Evolutionary conservation across 1,140 invertebrate genomes (phyloP).

Genomic region (Acromyrmex heyeri): DNA sequence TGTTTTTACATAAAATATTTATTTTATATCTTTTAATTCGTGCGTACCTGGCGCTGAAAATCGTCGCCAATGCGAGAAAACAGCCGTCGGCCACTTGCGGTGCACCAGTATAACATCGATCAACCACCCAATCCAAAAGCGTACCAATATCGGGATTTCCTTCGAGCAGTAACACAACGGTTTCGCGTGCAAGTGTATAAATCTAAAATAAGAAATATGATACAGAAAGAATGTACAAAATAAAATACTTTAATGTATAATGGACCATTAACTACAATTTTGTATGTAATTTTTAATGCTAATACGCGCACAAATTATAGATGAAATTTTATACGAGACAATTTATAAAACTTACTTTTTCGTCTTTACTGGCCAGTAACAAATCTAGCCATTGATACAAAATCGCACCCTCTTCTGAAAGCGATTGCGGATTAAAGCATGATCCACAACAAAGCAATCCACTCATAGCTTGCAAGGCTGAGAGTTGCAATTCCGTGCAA

Average conservation of each 20-base stretch:
- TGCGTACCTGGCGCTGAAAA: constrained; percentile 96
- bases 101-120: constrained; percentile 97
- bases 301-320: background rate
- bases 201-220: constrained; percentile 88
- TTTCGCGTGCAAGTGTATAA: constrained; percentile 96
- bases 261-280: background rate
- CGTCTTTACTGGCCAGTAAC: constrained; percentile 95
- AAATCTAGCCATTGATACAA: constrained; percentile 98
- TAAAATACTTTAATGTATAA: constrained; percentile 21
- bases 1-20: background rate
- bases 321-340: constrained; percentile 2
- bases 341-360: constrained; percentile 89
- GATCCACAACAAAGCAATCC: constrained; percentile 97
- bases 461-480: constrained; percentile 95
- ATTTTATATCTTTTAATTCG: background rate
- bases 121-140: constrained; percentile 98
- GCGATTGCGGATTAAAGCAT: constrained; percentile 94
- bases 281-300: background rate
- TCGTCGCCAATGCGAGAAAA: constrained; percentile 97
- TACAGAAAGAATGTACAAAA: constrained; percentile 49
- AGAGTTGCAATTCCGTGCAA: constrained; percentile 90
- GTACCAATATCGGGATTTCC: constrained; percentile 98
- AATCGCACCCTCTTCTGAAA: constrained; percentile 95
- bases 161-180: constrained; percentile 97
- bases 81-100: constrained; percentile 97